These are phyloP conservation scores for Rhagophthalmus giganteus DNA, from an alignment of 2,888 invertebrate species.

Conservation along the genomic window DNA sequence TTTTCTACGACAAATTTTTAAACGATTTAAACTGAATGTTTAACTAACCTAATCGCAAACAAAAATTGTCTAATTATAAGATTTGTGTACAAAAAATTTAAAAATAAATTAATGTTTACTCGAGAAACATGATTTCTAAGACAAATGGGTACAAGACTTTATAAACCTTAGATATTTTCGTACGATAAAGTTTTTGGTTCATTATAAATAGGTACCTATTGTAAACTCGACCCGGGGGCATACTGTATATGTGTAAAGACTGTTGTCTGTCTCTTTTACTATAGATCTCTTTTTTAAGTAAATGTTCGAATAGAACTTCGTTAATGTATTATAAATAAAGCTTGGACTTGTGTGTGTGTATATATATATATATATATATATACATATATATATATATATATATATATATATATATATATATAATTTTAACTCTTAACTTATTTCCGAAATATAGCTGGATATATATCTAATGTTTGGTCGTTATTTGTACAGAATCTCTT, in stretches of 20 bases:
- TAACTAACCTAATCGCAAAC: not conserved
- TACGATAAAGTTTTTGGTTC: not conserved
- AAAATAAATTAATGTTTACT: no score
- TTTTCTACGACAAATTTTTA: not conserved
- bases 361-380: no score
- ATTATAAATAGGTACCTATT: no score
- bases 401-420: slow-evolving; percentile 3
- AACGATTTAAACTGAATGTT: no score
- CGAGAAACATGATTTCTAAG: no score
- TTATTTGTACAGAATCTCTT: slow-evolving; percentile 3
- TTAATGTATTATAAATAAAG: slow-evolving; percentile 5
- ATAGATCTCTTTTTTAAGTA: slow-evolving; percentile 25
- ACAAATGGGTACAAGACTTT: no score
- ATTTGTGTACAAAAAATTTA: no score
- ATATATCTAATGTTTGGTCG: not conserved
- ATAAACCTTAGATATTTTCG: no score
- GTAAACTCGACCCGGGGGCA: no score
- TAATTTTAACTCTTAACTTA: slow-evolving; percentile 4
- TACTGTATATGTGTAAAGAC: slow-evolving; percentile 23
- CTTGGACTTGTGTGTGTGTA: no score
- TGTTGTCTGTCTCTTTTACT: slow-evolving; percentile 23
- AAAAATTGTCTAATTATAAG: not conserved
- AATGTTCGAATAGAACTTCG: slow-evolving; percentile 4
- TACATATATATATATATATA: not conserved
- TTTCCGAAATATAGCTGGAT: not conserved